A percentile compares a stretch with the other conserved stretches of the same genome.
phyloP scores from a whole-genome alignment of 1,140 invertebrate species.

The Lordiphosa mommai region DNA sequence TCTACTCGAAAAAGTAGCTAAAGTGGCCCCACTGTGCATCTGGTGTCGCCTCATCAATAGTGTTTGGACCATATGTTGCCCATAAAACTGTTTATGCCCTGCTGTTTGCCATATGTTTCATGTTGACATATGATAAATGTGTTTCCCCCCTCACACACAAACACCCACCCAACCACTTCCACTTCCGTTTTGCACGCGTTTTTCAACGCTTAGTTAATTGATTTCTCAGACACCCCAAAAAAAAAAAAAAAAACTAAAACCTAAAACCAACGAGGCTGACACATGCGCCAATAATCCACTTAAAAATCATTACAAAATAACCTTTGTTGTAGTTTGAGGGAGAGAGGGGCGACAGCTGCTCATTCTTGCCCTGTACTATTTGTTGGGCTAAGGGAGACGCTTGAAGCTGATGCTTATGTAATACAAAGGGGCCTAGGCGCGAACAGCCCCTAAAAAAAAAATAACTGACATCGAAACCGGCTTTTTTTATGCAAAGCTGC shows the following conservation, averaged over 20 bases:
- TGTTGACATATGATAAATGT: conserved; percentile 70
- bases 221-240: conserved; percentile 50
- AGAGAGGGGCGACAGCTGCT: background rate
- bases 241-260: conserved; percentile 17
- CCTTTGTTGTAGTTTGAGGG: background rate
- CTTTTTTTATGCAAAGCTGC: conserved; percentile 74
- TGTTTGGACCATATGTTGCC: conserved; percentile 35
- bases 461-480: conserved; percentile 53
- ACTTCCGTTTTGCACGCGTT: conserved; percentile 55
- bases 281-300: conserved; percentile 60
- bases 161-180: conserved; percentile 11
- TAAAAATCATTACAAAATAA: conserved; percentile 45
- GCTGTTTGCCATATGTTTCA: conserved; percentile 31
- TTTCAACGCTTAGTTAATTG: conserved; percentile 65
- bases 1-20: too few relatives aligned
- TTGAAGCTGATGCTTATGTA: conserved; percentile 41
- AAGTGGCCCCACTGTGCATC: background rate
- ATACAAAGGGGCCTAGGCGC: conserved; percentile 24
- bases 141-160: conserved; percentile 1
- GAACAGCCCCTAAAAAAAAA: conserved; percentile 59
- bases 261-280: conserved; percentile 34
- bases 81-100: conserved; percentile 7
- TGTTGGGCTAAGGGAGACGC: conserved; percentile 19
- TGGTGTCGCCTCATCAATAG: background rate
- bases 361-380: conserved; percentile 41